Evolutionary conservation across 2,888 invertebrate species (phyloP).

Genomic region (Trissolcus japonicus): DNA sequence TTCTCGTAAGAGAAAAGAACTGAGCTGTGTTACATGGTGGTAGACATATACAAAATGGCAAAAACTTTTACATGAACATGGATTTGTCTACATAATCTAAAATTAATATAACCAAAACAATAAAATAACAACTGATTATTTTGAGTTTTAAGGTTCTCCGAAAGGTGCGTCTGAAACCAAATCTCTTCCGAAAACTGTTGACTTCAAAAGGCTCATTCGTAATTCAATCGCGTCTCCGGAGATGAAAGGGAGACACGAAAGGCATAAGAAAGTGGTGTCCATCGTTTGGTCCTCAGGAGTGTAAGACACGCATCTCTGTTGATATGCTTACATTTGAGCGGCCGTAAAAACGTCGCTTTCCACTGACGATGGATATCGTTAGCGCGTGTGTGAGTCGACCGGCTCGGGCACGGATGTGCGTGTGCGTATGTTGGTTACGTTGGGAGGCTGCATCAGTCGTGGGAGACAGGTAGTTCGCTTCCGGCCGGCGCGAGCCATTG

Average conservation of each 20-base stretch:
- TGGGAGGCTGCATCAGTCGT: slow-evolving; percentile 72
- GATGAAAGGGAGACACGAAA: slow-evolving; percentile 69
- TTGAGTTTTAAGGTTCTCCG: background rate
- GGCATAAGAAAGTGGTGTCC: slow-evolving; percentile 61
- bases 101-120: background rate
- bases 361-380: background rate
- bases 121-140: background rate
- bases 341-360: slow-evolving; percentile 18
- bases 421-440: slow-evolving; percentile 50
- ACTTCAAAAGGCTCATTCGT: slow-evolving; percentile 61
- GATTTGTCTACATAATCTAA: no score
- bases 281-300: background rate
- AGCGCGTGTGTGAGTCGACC: background rate
- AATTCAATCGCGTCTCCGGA: slow-evolving; percentile 64
- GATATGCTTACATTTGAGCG: background rate
- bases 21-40: background rate
- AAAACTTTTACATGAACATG: slow-evolving; percentile 1
- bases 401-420: slow-evolving; percentile 2
- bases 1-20: slow-evolving; percentile 21
- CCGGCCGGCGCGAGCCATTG: slow-evolving; percentile 68
- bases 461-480: slow-evolving; percentile 75
- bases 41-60: background rate
- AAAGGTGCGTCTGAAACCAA: background rate
- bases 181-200: slow-evolving; percentile 3
- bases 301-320: background rate